Percentiles rank a stretch among this genome's conserved stretches.
Evolutionary conservation across 2,797 vertebrate species (phyloP).

Genomic region (Psittacula derbiana): DNA sequence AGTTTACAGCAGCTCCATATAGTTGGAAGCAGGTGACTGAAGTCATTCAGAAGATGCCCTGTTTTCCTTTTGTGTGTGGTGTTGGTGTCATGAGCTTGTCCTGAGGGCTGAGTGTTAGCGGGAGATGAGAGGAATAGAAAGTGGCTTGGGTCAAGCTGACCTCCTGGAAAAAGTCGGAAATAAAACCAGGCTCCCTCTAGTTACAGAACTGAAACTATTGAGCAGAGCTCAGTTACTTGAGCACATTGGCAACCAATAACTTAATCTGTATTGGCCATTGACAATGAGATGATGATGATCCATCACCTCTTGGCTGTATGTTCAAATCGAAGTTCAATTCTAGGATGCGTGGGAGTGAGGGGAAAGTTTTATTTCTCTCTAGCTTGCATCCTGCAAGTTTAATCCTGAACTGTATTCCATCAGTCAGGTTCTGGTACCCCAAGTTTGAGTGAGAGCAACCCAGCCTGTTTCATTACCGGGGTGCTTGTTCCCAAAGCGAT

Average conservation of each 20-base stretch:
- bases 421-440: not conserved
- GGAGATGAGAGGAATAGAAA: conserved; percentile 42
- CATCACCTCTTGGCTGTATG: not conserved
- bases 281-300: not conserved
- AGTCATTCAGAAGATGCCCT: not conserved
- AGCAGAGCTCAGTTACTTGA: not conserved
- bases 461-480: fast-evolving
- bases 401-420: not conserved
- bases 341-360: not conserved
- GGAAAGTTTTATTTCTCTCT: not conserved
- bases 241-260: not conserved
- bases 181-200: not conserved
- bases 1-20: not conserved
- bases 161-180: conserved; percentile 11
- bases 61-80: not conserved
- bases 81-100: not conserved
- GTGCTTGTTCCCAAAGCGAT: fast-evolving
- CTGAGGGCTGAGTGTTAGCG: not conserved
- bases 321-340: not conserved
- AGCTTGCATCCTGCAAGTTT: not conserved
- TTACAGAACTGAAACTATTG: conserved; percentile 25
- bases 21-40: not conserved
- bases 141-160: not conserved
- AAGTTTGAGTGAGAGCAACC: not conserved
- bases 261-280: not conserved